These are phyloP conservation scores for Cryptocheilus praepositus DNA, from an alignment of 2,888 invertebrate species.

Conservation along the genomic window DNA sequence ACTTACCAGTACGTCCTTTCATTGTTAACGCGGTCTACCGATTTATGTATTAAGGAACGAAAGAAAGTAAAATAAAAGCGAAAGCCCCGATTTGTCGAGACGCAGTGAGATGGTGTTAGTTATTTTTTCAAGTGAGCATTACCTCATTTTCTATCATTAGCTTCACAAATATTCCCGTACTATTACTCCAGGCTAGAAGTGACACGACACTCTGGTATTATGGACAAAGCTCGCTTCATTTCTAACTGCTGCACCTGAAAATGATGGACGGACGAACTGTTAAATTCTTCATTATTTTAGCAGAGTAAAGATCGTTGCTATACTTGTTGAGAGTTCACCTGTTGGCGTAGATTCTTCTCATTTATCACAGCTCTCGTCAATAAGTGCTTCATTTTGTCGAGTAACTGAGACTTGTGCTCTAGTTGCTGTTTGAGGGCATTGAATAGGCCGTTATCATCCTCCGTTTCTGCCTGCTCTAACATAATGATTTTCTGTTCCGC, in stretches of 20 bases:
- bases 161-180: not conserved
- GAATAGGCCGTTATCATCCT: slow-evolving; percentile 73
- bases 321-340: slow-evolving; percentile 74
- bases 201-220: slow-evolving; percentile 64
- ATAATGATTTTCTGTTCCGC: slow-evolving; percentile 59
- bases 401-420: slow-evolving; percentile 78
- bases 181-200: slow-evolving; percentile 34
- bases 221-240: slow-evolving; percentile 62
- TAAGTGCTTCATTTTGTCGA: slow-evolving; percentile 81
- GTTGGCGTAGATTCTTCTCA: slow-evolving; percentile 80
- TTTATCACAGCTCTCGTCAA: slow-evolving; percentile 80
- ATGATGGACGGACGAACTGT: slow-evolving; percentile 8
- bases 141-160: not conserved
- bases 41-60: too few species aligned
- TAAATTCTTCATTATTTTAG: not conserved
- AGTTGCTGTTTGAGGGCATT: slow-evolving; percentile 78
- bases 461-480: slow-evolving; percentile 69
- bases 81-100: too few species aligned
- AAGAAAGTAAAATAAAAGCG: too few species aligned
- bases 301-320: not conserved
- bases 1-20: too few species aligned
- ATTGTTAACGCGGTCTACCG: too few species aligned
- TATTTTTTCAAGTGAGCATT: too few species aligned
- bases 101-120: too few species aligned
- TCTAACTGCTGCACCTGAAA: slow-evolving; percentile 68